Percentiles rank a stretch among this genome's conserved stretches.
Evolutionary conservation across 2,888 invertebrate genomes (phyloP).

Genomic region (Drosophila mimetica): DNA sequence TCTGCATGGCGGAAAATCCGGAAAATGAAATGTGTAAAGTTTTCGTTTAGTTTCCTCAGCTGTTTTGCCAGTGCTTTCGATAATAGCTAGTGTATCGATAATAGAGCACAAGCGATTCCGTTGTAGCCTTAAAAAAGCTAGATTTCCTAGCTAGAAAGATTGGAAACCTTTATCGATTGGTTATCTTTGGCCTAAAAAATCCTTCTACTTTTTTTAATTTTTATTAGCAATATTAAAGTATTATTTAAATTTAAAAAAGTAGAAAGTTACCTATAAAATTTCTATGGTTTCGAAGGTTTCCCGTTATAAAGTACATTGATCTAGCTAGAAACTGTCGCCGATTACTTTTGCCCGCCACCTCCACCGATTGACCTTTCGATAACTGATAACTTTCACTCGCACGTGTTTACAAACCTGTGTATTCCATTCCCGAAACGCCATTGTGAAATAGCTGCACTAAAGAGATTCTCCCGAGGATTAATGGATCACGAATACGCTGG

Average conservation of each 20-base stretch:
- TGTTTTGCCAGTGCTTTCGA: conserved; percentile 1
- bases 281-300: too few relatives aligned
- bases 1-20: conserved; percentile 74
- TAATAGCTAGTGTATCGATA: not conserved
- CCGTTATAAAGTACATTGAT: too few relatives aligned
- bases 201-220: too few relatives aligned
- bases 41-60: conserved; percentile 5
- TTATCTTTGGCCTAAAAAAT: too few relatives aligned
- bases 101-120: not conserved
- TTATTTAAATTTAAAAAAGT: too few relatives aligned
- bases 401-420: conserved; percentile 41
- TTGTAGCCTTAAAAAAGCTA: not conserved
- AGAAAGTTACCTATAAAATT: too few relatives aligned
- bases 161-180: too few relatives aligned
- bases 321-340: not conserved
- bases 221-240: too few relatives aligned
- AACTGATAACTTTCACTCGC: conserved; percentile 8
- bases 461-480: not conserved
- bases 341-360: not conserved
- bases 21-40: conserved; percentile 1
- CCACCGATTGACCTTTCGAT: conserved; percentile 12
- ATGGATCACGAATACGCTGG: conserved; percentile 62
- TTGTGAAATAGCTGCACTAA: conserved; percentile 19
- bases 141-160: not conserved
- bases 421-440: conserved; percentile 12